These are phyloP conservation scores for Drosophila diplacantha DNA, from an alignment of 2,888 invertebrate genomes.

Conservation along the genomic window DNA sequence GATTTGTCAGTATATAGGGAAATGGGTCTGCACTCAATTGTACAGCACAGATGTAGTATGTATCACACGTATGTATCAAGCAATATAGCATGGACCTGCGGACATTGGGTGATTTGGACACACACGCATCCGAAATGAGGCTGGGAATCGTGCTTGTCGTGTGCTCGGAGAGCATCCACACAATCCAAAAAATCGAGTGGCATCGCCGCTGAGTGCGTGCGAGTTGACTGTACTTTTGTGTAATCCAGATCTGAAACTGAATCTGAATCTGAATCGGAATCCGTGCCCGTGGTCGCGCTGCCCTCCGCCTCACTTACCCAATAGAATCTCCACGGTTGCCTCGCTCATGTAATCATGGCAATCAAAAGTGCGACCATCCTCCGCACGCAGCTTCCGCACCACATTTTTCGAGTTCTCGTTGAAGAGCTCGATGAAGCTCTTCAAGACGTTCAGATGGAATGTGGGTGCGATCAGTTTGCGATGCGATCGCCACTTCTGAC, in stretches of 20 bases:
- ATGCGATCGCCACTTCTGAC: conserved; percentile 90
- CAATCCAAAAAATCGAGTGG: conserved; percentile 3
- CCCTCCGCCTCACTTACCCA: conserved; percentile 80
- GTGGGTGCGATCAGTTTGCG: conserved; percentile 92
- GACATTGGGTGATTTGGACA: conserved; percentile 19
- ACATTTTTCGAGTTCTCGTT: conserved; percentile 88
- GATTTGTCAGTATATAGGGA: conserved; percentile 65
- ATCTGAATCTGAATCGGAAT: conserved; percentile 15
- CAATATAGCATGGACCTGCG: conserved; percentile 6
- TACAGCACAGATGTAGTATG: conserved; percentile 3
- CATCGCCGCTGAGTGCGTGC: conserved; percentile 45
- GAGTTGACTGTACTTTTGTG: conserved; percentile 58
- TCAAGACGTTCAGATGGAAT: conserved; percentile 91
- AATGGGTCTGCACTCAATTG: conserved; percentile 66
- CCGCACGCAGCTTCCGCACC: conserved; percentile 85
- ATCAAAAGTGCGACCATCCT: conserved; percentile 84
- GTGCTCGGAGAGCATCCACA: conserved; percentile 2
- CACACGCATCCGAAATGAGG: conserved; percentile 26
- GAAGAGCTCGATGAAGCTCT: conserved; percentile 91
- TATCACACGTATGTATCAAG: conserved; percentile 9
- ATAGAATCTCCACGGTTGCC: conserved; percentile 88
- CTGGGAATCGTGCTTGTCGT: conserved; percentile 9
- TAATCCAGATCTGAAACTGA: conserved; percentile 23
- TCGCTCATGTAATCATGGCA: conserved; percentile 91
- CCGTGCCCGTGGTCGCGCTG: conserved; percentile 5